phyloP scores from a whole-genome alignment of 2,797 vertebrate genomes.

The Ispidina picta region DNA sequence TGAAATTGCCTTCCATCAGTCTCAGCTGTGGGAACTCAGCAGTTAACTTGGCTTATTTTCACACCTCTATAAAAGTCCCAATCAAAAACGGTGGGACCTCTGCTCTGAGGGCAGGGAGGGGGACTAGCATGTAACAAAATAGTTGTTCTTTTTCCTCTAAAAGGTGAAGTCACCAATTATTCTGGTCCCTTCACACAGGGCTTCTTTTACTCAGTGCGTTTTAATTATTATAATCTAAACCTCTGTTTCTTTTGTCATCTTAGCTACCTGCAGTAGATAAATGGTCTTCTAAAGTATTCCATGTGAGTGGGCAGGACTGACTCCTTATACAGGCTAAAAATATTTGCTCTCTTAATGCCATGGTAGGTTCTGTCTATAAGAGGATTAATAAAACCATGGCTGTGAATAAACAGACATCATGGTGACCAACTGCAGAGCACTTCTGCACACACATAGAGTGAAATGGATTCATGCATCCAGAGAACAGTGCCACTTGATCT shows the following conservation, averaged over 20 bases:
- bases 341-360: slow-evolving; percentile 49
- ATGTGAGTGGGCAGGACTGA: not conserved
- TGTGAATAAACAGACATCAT: slow-evolving; percentile 33
- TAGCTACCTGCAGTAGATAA: slow-evolving; percentile 24
- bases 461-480: not conserved
- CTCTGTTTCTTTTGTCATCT: not conserved
- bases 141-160: not conserved
- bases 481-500: not conserved
- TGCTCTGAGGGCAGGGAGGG: not conserved
- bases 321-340: slow-evolving; percentile 39
- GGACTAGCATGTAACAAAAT: not conserved
- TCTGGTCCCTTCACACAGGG: not conserved
- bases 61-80: not conserved
- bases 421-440: not conserved
- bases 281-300: slow-evolving; percentile 9
- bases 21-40: not conserved
- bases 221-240: slow-evolving; percentile 48
- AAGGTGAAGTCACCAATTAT: not conserved
- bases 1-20: not conserved
- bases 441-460: not conserved
- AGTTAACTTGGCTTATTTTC: not conserved
- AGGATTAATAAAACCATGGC: slow-evolving; percentile 55
- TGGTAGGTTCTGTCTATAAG: slow-evolving; percentile 14
- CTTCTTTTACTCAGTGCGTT: not conserved
- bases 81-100: not conserved